Evolutionary conservation across 2,113 vertebrate species (phyloP).

Genomic region (Delphinapterus leucas): DNA sequence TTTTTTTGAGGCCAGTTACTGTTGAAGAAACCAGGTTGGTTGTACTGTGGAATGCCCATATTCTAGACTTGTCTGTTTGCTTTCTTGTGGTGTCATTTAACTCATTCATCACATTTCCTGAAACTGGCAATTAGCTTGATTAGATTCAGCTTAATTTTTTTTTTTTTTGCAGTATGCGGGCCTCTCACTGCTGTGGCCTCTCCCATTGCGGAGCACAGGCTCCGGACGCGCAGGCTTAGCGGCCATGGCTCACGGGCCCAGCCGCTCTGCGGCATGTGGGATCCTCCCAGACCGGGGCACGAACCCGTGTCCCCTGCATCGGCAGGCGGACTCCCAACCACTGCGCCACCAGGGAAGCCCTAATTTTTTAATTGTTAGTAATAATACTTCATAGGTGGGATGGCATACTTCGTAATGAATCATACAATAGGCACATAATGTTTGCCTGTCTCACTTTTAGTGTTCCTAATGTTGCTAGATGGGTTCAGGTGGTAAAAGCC

Average conservation of each 20-base stretch:
- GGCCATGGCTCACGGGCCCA: too few species aligned
- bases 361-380: neutral
- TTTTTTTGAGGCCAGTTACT: neutral
- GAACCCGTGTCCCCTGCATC: too few species aligned
- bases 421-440: too few species aligned
- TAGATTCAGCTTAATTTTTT: neutral
- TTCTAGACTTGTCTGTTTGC: neutral
- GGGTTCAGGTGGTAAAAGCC: neutral
- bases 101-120: neutral
- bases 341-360: too few species aligned
- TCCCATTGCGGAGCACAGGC: too few species aligned
- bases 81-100: neutral
- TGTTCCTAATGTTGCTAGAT: neutral
- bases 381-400: neutral
- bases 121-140: neutral
- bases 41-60: neutral
- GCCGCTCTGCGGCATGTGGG: too few species aligned
- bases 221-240: too few species aligned
- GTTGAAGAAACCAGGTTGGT: neutral
- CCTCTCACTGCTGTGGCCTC: too few species aligned
- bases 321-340: too few species aligned
- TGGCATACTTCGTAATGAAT: too few species aligned
- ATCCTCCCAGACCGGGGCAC: too few species aligned
- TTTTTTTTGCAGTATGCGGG: too few species aligned
- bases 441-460: neutral